phyloP scores from a whole-genome alignment of 2,888 invertebrate species.

The Pseudeuparius sepicola region DNA sequence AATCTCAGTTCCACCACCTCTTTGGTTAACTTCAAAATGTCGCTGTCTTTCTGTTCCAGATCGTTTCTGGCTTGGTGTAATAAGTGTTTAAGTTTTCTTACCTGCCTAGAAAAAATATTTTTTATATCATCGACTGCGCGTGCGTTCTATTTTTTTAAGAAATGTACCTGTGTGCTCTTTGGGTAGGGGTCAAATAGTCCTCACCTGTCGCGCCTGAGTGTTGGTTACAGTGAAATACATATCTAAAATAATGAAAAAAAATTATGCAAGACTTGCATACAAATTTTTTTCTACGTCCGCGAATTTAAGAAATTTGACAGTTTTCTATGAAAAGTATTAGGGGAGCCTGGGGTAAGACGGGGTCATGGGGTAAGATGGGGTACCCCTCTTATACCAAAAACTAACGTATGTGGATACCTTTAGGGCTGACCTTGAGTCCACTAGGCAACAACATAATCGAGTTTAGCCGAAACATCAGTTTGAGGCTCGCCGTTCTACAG shows the following conservation, averaged over 20 bases:
- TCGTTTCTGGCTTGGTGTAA: conserved; percentile 65
- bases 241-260: conserved; percentile 48
- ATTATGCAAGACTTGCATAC: no score
- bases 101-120: conserved; percentile 43
- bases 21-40: conserved; percentile 57
- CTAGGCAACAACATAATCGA: no score
- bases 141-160: background rate
- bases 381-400: no score
- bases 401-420: no score
- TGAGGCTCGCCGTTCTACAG: no score
- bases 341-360: no score
- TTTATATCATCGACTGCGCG: background rate
- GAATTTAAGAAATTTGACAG: no score
- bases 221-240: conserved; percentile 77
- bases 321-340: no score
- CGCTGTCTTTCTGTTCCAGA: conserved; percentile 71
- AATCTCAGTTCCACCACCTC: conserved; percentile 67
- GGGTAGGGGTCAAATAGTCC: conserved; percentile 82
- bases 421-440: no score
- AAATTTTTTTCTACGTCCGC: no score
- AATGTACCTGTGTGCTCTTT: conserved; percentile 60
- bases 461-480: no score
- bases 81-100: conserved; percentile 62
- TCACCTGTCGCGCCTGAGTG: conserved; percentile 67
- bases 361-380: no score